Conservation (phyloP, 2,888 invertebrate genomes). For the Sycophila texana region DNA sequence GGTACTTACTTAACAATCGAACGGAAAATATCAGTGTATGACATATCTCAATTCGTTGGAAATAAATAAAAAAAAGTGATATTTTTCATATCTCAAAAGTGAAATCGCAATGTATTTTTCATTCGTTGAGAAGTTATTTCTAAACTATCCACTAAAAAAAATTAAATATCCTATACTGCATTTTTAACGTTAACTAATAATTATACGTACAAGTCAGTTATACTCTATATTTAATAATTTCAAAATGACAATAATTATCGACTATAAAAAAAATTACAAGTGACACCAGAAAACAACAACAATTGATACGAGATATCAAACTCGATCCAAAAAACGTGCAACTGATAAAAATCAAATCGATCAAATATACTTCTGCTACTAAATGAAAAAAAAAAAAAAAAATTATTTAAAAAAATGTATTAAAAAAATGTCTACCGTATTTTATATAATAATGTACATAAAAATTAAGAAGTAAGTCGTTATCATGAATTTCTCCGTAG, state of each 20-base stretch:
- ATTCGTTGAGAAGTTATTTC: slow-evolving; percentile 7
- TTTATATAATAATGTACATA: slow-evolving; percentile 47
- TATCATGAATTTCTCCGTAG: slow-evolving; percentile 43
- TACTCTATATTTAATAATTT: slow-evolving; percentile 22
- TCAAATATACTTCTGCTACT: slow-evolving; percentile 34
- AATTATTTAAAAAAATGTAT: not conserved
- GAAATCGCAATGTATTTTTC: slow-evolving; percentile 22
- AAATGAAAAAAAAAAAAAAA: not conserved
- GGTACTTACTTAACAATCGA: not conserved
- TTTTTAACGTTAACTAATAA: slow-evolving; percentile 29
- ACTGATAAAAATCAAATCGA: slow-evolving; percentile 38
- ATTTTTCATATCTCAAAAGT: slow-evolving; percentile 24
- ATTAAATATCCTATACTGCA: not conserved
- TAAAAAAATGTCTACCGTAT: slow-evolving; percentile 39
- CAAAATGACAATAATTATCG: slow-evolving; percentile 43
- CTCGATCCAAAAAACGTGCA: slow-evolving; percentile 15
- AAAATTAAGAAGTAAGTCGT: slow-evolving; percentile 23
- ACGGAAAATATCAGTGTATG: slow-evolving; percentile 39
- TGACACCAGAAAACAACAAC: slow-evolving; percentile 15
- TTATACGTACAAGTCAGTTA: slow-evolving; percentile 22
- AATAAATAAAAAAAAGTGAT: slow-evolving; percentile 28
- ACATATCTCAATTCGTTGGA: slow-evolving; percentile 38
- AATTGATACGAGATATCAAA: not conserved
- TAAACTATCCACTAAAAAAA: slow-evolving; percentile 10
- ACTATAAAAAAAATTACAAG: not conserved